A percentile compares a stretch with the other conserved stretches of the same genome.
phyloP scores from a whole-genome alignment of 2,888 invertebrate genomes.

The Colletes collaris region DNA sequence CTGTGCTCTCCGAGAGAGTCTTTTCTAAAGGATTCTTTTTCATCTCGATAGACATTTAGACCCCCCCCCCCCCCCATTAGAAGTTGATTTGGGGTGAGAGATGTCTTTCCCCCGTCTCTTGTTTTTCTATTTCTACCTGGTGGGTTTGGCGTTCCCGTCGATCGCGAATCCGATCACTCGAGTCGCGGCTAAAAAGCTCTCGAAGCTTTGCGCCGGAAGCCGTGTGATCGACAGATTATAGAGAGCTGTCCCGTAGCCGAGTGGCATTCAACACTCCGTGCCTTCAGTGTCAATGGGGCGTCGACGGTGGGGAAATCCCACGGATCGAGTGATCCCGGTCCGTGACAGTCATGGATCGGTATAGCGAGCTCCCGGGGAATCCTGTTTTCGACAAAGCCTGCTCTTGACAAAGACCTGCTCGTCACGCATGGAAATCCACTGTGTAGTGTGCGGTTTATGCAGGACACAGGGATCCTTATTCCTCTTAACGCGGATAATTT shows the following conservation, averaged over 20 bases:
- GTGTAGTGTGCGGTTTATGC: conserved; percentile 17
- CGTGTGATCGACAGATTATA: conserved; percentile 66
- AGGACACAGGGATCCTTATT: background rate
- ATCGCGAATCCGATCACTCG: conserved; percentile 46
- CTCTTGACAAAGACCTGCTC: conserved; percentile 42
- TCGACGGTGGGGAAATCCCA: conserved; percentile 49
- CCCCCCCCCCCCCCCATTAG: no score
- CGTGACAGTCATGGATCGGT: conserved; percentile 44
- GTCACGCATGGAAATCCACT: conserved; percentile 33
- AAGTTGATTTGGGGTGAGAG: no score
- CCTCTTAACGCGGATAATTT: background rate
- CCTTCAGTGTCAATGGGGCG: conserved; percentile 32
- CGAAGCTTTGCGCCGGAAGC: conserved; percentile 32
- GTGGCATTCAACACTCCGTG: conserved; percentile 43
- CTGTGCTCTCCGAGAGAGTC: no score
- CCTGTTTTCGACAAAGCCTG: conserved; percentile 50
- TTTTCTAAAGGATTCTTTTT: no score
- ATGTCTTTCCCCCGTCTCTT: background rate
- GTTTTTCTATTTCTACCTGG: background rate
- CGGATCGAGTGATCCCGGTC: conserved; percentile 52
- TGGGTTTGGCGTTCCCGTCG: conserved; percentile 20
- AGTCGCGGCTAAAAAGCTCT: conserved; percentile 51
- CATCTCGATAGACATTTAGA: no score
- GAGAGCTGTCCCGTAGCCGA: conserved; percentile 60
- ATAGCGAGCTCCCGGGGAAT: conserved; percentile 6